phyloP scores from a whole-genome alignment of 2,797 vertebrate genomes.

The Acanthopagrus latus region DNA sequence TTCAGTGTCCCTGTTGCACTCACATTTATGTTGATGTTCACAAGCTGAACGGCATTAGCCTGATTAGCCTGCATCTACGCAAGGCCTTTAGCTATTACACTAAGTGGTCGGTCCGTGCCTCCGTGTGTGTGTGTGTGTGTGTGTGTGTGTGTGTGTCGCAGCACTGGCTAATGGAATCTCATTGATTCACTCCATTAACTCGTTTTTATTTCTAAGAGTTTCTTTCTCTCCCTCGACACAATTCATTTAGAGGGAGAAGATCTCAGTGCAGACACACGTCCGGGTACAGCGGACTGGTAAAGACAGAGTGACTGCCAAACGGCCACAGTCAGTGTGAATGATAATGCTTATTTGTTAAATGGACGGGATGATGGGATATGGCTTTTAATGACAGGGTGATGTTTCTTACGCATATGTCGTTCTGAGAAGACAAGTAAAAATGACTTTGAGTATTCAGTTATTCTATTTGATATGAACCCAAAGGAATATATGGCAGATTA shows the following conservation, averaged over 20 bases:
- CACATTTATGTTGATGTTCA: constrained; percentile 32
- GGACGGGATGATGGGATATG: constrained; percentile 43
- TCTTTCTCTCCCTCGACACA: constrained; percentile 56
- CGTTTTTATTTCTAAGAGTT: constrained; percentile 63
- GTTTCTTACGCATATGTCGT: constrained; percentile 1
- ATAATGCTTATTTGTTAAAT: constrained; percentile 59
- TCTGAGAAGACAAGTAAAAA: constrained; percentile 14
- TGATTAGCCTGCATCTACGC: constrained; percentile 58
- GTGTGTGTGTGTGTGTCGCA: constrained; percentile 25
- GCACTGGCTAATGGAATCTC: constrained; percentile 67
- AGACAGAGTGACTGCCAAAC: constrained; percentile 51
- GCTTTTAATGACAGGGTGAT: constrained; percentile 26
- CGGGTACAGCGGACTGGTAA: constrained; percentile 51
- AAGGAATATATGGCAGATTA: neutral
- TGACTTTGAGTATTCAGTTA: neutral
- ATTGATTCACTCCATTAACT: constrained; percentile 79
- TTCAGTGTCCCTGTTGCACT: constrained; percentile 26
- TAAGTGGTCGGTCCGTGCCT: constrained; percentile 59
- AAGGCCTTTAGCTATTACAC: constrained; percentile 59
- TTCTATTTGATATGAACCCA: constrained; percentile 10
- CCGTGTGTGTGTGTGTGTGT: constrained; percentile 32
- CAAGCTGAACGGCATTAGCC: constrained; percentile 53
- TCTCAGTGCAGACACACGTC: constrained; percentile 50
- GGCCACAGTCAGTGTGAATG: constrained; percentile 40
- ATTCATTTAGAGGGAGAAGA: constrained; percentile 64